phyloP scores from a whole-genome alignment of 2,797 vertebrate species.

The Oreochromis grahami region DNA sequence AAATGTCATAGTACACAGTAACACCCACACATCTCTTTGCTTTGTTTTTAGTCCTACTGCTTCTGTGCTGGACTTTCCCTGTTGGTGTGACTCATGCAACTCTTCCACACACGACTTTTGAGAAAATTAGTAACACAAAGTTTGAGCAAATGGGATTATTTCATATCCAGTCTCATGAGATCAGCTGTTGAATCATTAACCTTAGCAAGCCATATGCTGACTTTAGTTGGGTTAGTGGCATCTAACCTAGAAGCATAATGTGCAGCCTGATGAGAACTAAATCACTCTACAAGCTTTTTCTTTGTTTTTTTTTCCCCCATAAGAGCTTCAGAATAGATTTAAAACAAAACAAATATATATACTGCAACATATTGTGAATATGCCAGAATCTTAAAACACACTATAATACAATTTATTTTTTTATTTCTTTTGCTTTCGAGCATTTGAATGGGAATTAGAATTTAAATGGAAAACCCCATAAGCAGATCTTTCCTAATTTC shows the following conservation, averaged over 20 bases:
- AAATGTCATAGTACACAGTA: neutral
- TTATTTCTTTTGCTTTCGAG: neutral
- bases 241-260: neutral
- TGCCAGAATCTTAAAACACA: neutral
- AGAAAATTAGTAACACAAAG: neutral
- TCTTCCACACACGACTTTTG: neutral
- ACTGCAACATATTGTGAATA: neutral
- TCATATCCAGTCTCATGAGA: neutral
- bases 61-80: neutral
- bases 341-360: neutral
- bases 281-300: neutral
- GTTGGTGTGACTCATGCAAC: neutral
- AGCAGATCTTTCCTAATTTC: neutral
- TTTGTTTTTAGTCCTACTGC: neutral
- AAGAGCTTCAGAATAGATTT: neutral
- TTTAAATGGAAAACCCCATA: neutral
- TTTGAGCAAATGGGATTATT: neutral
- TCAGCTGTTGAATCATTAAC: neutral
- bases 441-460: neutral
- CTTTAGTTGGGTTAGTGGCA: neutral
- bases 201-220: neutral
- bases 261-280: neutral
- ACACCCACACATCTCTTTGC: neutral
- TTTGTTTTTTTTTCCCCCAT: neutral
- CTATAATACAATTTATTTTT: neutral